Base-by-base conservation (phyloP, 2,888 invertebrate species). In the Lymantria monacha region DNA sequence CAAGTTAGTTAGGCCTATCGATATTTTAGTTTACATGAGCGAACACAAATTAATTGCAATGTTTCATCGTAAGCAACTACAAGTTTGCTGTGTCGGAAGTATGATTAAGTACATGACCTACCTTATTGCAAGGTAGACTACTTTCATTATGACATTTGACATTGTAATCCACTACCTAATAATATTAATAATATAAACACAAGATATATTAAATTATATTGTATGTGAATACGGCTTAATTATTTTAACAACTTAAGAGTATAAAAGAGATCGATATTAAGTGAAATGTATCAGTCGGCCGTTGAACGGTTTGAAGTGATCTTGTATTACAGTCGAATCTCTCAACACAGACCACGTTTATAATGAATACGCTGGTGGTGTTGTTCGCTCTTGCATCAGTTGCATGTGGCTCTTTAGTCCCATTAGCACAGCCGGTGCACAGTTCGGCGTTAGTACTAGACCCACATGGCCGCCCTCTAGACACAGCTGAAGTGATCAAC, bases 371-470 rank as follows among this genome's bases (percentile, higher is more conserved):
- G 90, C 79, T 92, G 93, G 92, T 93, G 92, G 93, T 93, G 86
- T 93, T 94, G 81, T 92, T 92, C 83, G 93, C 93, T 86, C 84
- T 94, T 61, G 83, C 92, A 74, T 91, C 93, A 63, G 85, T 93
- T 74, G 93, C 92, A 53, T 91, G 90, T 73, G 94, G 93, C 70
- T 91, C 91, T 46, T 73, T 81, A 78, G 82, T 87, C 70, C 85
- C 79, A 57, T 70, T 79, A 73, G 91, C 91, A 67, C 90, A 91
- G 73, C 89, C 88, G 31, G 76, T 87, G 57, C 83, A 91, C 70
- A 81, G 82, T 65, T 82, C 92, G 14, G 91, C 92, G 42, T 48
- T 87, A 54, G 83, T 91, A 74, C 81, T 90, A 78, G 89, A 87
- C 76, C 79, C 85, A 45, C 87, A 84, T 73, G 90, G 90, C 63